These are phyloP conservation scores for Drosophila pruinosa DNA, from an alignment of 1,140 invertebrate species.

Conservation along the genomic window DNA sequence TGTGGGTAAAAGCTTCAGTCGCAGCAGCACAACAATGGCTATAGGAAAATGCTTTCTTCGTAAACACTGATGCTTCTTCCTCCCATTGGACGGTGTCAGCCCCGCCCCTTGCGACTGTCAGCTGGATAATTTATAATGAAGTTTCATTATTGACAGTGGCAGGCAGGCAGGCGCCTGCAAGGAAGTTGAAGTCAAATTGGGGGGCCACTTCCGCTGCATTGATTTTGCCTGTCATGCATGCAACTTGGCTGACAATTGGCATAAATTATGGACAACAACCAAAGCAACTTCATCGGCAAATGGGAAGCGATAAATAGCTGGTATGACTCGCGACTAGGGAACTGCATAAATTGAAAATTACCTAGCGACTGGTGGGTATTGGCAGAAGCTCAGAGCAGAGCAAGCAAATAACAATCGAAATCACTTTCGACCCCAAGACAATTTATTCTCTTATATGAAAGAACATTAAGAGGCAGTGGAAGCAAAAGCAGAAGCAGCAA, in stretches of 20 bases:
- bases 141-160: conserved; percentile 67
- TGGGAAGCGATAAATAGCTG: conserved; percentile 47
- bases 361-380: not conserved
- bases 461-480: too few species aligned
- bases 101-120: conserved; percentile 54
- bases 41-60: conserved; percentile 31
- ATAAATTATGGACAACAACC: conserved; percentile 61
- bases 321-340: conserved; percentile 4
- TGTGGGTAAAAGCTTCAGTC: conserved; percentile 57
- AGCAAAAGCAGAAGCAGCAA: not conserved
- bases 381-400: conserved; percentile 37
- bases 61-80: conserved; percentile 14
- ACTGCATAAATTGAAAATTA: conserved; percentile 38
- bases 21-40: not conserved
- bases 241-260: conserved; percentile 46
- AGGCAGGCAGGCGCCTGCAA: conserved; percentile 21
- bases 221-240: conserved; percentile 61
- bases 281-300: not conserved
- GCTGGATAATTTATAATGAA: conserved; percentile 74
- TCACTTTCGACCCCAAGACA: conserved; percentile 75
- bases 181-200: not conserved
- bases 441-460: conserved; percentile 53
- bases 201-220: conserved; percentile 64
- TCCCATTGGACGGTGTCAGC: conserved; percentile 23
- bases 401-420: conserved; percentile 78